phyloP scores from a whole-genome alignment of 1,140 invertebrate species.

The Magallana ariakensis region DNA sequence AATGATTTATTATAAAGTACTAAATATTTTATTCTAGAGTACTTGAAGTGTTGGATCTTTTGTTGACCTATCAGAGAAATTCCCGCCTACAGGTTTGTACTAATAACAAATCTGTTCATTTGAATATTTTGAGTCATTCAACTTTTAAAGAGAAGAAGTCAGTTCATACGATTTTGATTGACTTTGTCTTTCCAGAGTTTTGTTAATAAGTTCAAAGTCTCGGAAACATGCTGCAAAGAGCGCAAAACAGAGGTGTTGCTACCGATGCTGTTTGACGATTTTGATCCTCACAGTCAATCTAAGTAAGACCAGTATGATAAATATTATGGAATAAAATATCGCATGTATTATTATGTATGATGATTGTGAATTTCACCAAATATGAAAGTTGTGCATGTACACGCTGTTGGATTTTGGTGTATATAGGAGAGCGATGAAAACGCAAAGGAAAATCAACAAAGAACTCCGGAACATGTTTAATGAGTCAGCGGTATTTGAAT shows the following conservation, averaged over 20 bases:
- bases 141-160: too few species aligned
- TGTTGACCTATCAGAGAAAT: conserved; percentile 78
- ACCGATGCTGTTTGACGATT: conserved; percentile 70
- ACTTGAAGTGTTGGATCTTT: conserved; percentile 77
- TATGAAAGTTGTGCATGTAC: too few species aligned
- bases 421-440: conserved; percentile 67
- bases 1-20: background rate
- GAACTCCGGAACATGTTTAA: conserved; percentile 77
- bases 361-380: too few species aligned
- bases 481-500: conserved; percentile 75
- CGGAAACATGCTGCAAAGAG: conserved; percentile 65
- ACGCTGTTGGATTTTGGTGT: background rate
- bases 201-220: conserved; percentile 77
- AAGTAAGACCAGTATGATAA: conserved; percentile 65
- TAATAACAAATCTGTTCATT: background rate
- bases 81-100: conserved; percentile 74
- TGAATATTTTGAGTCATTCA: too few species aligned
- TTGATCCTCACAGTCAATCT: conserved; percentile 72
- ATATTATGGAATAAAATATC: too few species aligned
- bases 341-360: too few species aligned
- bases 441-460: conserved; percentile 72
- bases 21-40: conserved; percentile 69
- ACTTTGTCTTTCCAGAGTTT: conserved; percentile 71
- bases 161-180: too few species aligned
- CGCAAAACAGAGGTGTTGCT: conserved; percentile 63